A percentile compares a stretch with the other conserved stretches of the same genome.
phyloP scores from a whole-genome alignment of 2,888 invertebrate species.

The Lasioglossum leucozonium region DNA sequence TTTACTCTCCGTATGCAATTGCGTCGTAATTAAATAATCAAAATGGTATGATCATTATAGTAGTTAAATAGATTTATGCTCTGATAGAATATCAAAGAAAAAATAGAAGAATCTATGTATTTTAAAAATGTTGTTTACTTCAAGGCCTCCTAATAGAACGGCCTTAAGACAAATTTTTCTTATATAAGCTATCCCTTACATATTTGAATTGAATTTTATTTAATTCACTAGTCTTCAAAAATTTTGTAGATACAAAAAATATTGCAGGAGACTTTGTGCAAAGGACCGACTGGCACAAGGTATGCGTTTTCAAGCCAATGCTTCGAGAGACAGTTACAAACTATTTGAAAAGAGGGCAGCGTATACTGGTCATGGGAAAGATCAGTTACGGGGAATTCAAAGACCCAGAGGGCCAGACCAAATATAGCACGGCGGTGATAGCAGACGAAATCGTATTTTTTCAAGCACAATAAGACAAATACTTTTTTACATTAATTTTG shows the following conservation, averaged over 20 bases:
- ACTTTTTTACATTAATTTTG: not conserved
- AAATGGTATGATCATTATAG: not conserved
- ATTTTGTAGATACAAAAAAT: not conserved
- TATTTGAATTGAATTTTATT: not conserved
- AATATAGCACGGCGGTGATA: slow-evolving; percentile 91
- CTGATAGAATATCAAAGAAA: not conserved
- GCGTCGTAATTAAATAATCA: not conserved
- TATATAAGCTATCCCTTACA: not conserved
- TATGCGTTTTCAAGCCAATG: slow-evolving; percentile 94
- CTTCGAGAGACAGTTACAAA: slow-evolving; percentile 92
- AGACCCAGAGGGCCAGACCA: slow-evolving; percentile 90
- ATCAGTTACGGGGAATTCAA: slow-evolving; percentile 94
- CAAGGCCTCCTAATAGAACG: not conserved
- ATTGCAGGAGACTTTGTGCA: slow-evolving; percentile 90
- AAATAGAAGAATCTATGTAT: not conserved
- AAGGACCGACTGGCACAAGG: slow-evolving; percentile 96
- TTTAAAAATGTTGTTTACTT: not conserved
- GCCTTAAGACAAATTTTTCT: not conserved
- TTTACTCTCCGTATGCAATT: not conserved
- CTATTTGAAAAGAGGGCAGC: slow-evolving; percentile 93
- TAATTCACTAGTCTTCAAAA: not conserved
- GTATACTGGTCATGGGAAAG: slow-evolving; percentile 93
- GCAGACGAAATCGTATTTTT: slow-evolving; percentile 95
- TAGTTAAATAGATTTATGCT: not conserved
- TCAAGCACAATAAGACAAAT: slow-evolving; percentile 68